Base-by-base conservation (phyloP, 2,888 invertebrate species). In the Gastracanthus pulcherrimus region DNA sequence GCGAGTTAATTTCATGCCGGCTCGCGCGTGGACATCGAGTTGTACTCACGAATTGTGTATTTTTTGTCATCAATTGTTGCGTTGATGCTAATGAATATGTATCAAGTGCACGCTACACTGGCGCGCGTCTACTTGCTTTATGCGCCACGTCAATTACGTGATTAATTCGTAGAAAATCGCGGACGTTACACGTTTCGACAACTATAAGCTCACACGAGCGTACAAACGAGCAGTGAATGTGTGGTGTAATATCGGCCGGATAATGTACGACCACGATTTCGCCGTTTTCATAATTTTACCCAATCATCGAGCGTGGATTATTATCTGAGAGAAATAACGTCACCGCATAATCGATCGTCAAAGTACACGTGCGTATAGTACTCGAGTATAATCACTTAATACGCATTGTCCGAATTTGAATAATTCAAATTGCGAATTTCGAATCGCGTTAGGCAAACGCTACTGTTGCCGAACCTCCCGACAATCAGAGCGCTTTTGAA, bases 311-410 rank as follows among this genome's bases (percentile, higher is more conserved):
- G 2, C 3, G 34, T 5, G 34, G 36, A 76, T 76, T 62, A 55
- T 70, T 72, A 41, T 51, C n/a, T 23, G 29, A 16, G n/a, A 9
- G 31, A 31, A 60, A 60, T 60, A 60, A 48, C 23, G 75, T 31
- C 9, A 72, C 38, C 72, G 64, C 48, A 38, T 55, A 38, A 66
- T 76, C 66, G 75, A 75, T 36, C 66, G 66, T 26, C 16, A 9
- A 19, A 38, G 36, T 5, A 26, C 11, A 29, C 75, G 23, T 51
- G 34, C 4, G 0, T 55, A 13, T 23, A 7, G 26, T n/a, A 11
- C 62, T 34, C 23, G 60, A 51, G 36, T 64, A 75, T 75, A 64
- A 75, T 64, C 75, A 64, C 75, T 75, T 75, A 75, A 66, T 64
- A 41, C 64, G 64, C 34, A 74, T 64, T 64, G 36, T 64, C 9